Percentiles rank a stretch among this genome's conserved stretches.
These are phyloP conservation scores for Hyles lineata DNA, from an alignment of 2,888 invertebrate genomes.

Conservation along the genomic window DNA sequence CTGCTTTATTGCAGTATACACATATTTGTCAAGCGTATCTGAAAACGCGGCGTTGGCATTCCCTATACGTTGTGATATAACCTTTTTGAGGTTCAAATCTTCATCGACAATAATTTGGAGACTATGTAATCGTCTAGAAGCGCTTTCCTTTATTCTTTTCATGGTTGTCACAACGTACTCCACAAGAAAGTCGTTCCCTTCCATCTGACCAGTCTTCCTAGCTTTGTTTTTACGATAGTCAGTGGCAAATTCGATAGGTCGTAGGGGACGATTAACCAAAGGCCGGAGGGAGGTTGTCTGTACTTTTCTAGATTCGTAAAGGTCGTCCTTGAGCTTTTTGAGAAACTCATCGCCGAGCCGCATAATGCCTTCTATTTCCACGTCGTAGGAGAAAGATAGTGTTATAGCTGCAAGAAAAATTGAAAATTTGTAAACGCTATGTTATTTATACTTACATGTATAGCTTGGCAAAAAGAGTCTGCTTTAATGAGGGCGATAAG, in stretches of 20 bases:
- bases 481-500: too few relatives aligned
- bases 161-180: neutral
- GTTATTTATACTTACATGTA: too few relatives aligned
- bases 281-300: neutral
- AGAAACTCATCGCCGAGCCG: slow-evolving; percentile 30
- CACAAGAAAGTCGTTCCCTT: neutral
- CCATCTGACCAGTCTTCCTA: neutral
- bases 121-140: neutral
- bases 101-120: neutral
- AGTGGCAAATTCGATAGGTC: neutral
- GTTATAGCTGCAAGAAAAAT: slow-evolving; percentile 2
- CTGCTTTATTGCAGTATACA: neutral
- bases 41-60: neutral
- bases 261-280: too few relatives aligned
- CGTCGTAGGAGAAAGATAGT: slow-evolving; percentile 34
- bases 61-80: neutral
- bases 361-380: slow-evolving; percentile 37
- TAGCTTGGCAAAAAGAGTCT: too few relatives aligned
- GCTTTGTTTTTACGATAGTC: neutral
- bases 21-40: neutral
- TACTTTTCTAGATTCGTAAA: neutral
- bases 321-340: neutral
- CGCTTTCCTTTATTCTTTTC: neutral
- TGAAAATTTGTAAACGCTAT: too few relatives aligned
- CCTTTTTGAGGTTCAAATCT: neutral